Percentiles rank a stretch among this genome's conserved stretches.
These are phyloP conservation scores for Helicoverpa zea DNA, from an alignment of 1,140 invertebrate genomes.

Conservation along the genomic window DNA sequence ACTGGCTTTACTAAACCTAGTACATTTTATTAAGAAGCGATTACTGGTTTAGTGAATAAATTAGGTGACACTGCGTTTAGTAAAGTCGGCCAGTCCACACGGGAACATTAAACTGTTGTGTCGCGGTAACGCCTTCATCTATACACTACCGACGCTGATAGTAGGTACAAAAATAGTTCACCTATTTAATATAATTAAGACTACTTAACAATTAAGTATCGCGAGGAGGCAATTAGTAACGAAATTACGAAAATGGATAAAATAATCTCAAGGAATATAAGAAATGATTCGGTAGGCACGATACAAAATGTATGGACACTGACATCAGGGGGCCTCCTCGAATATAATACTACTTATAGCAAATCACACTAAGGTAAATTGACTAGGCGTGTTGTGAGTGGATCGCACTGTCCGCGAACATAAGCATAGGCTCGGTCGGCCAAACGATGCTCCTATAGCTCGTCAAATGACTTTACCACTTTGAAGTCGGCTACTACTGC, in stretches of 20 bases:
- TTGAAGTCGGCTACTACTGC: too few species aligned
- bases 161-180: slow-evolving; percentile 86
- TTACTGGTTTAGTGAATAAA: slow-evolving; percentile 29
- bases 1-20: slow-evolving; percentile 65
- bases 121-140: slow-evolving; percentile 82
- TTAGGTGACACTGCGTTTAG: slow-evolving; percentile 60
- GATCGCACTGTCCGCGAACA: slow-evolving; percentile 63
- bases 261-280: slow-evolving; percentile 49
- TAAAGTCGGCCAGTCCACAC: slow-evolving; percentile 64
- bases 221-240: slow-evolving; percentile 69
- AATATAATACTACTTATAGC: slow-evolving; percentile 82
- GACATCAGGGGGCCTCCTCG: slow-evolving; percentile 64
- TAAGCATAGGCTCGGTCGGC: slow-evolving; percentile 58
- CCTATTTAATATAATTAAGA: slow-evolving; percentile 85
- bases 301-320: slow-evolving; percentile 46
- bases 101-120: slow-evolving; percentile 71
- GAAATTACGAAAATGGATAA: slow-evolving; percentile 41
- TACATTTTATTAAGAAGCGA: slow-evolving; percentile 13
- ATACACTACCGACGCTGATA: slow-evolving; percentile 80
- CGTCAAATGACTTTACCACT: too few species aligned
- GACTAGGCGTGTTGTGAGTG: slow-evolving; percentile 84
- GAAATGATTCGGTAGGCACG: slow-evolving; percentile 41
- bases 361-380: slow-evolving; percentile 87
- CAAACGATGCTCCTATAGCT: too few species aligned
- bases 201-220: slow-evolving; percentile 86